A percentile compares a stretch with the other conserved stretches of the same genome.
These are phyloP conservation scores for Tragelaphus scriptus DNA, from an alignment of 2,113 vertebrate genomes.

Conservation along the genomic window DNA sequence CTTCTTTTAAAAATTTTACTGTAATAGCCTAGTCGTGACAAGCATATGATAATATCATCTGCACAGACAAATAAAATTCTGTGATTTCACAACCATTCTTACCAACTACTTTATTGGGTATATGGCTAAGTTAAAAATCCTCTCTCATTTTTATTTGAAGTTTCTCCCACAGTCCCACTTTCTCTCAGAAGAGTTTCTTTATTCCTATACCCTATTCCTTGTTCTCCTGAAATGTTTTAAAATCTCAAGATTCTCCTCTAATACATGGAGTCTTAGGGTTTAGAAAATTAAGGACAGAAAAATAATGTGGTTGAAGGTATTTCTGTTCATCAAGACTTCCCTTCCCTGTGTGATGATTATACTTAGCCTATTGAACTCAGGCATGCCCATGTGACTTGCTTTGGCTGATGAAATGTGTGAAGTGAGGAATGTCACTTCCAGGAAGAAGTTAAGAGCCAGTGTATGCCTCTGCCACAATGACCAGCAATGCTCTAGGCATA, in stretches of 20 bases:
- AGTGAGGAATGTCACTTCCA: not conserved
- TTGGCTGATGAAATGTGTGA: not conserved
- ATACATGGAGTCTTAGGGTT: not conserved
- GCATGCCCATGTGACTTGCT: not conserved
- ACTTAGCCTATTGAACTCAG: not conserved
- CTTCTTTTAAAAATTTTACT: slow-evolving; percentile 64
- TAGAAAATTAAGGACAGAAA: not conserved
- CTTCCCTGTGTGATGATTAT: not conserved
- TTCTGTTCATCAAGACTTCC: not conserved
- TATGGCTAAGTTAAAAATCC: slow-evolving; percentile 12
- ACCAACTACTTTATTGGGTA: not conserved
- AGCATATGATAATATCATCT: slow-evolving; percentile 63
- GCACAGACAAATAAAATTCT: slow-evolving; percentile 63
- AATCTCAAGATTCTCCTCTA: slow-evolving; percentile 1
- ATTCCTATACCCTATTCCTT: not conserved
- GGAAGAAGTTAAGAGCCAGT: not conserved
- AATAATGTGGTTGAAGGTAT: not conserved
- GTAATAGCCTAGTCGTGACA: slow-evolving; percentile 68
- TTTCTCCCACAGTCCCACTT: not conserved
- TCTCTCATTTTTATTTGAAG: not conserved
- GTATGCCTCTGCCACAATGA: not conserved
- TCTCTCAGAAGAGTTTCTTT: not conserved
- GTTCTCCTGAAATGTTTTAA: not conserved
- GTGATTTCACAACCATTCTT: slow-evolving; percentile 32
- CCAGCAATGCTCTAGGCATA: not conserved